These are phyloP conservation scores for Dryocosmus kuriphilus DNA, from an alignment of 2,888 invertebrate genomes.

Conservation along the genomic window DNA sequence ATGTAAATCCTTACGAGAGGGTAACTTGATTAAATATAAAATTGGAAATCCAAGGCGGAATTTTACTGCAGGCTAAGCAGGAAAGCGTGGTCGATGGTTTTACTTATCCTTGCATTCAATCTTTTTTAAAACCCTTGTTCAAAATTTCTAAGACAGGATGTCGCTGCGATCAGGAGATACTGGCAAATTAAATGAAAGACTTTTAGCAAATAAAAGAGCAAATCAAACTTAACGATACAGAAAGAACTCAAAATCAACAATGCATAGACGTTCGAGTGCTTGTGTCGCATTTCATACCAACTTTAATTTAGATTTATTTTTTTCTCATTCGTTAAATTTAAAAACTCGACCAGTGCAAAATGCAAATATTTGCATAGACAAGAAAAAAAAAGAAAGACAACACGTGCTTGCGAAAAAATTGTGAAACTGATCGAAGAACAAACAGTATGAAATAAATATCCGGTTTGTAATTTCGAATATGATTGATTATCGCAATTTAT, in stretches of 20 bases:
- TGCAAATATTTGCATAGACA: neutral
- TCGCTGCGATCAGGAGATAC: conserved; percentile 45
- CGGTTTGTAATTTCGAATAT: neutral
- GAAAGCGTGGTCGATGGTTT: conserved; percentile 70
- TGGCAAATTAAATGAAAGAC: conserved; percentile 67
- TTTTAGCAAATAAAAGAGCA: conserved; percentile 68
- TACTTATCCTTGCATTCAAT: conserved; percentile 50
- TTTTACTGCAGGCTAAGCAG: conserved; percentile 70
- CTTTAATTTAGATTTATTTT: neutral
- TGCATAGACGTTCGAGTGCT: conserved; percentile 28
- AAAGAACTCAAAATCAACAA: conserved; percentile 26
- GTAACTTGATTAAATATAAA: neutral
- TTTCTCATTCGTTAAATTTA: neutral
- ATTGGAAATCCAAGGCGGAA: neutral
- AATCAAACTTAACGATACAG: conserved; percentile 55
- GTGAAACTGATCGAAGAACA: neutral
- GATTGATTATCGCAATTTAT: neutral
- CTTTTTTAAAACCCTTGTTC: conserved; percentile 8
- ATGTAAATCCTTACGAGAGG: no score
- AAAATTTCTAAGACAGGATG: neutral
- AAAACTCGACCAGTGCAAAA: neutral
- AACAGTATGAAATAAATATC: neutral
- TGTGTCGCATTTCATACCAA: neutral
- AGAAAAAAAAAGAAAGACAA: neutral
- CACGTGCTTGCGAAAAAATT: neutral